Evolutionary conservation across 2,888 invertebrate species (phyloP).

Genomic region (Tetropium fuscum): DNA sequence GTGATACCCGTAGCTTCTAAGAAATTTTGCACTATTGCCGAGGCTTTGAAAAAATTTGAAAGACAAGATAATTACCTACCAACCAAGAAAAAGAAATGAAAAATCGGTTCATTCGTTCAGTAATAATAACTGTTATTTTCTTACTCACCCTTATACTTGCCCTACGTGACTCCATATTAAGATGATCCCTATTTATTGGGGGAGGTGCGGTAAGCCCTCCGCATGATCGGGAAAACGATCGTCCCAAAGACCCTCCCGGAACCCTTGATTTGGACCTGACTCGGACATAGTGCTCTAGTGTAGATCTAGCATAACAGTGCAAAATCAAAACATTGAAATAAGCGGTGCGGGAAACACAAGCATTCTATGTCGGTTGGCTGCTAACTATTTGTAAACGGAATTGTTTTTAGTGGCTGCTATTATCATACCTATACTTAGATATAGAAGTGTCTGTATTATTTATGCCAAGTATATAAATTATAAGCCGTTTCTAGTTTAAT

Average conservation of each 20-base stretch:
- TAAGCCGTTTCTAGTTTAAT: too few relatives aligned
- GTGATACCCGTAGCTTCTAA: too few relatives aligned
- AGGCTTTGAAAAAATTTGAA: too few relatives aligned
- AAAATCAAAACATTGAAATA: slow-evolving; percentile 60
- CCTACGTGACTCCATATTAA: slow-evolving; percentile 63
- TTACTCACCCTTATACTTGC: slow-evolving; percentile 48
- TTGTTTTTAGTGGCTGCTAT: too few relatives aligned
- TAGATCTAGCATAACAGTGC: slow-evolving; percentile 65
- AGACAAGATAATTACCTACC: too few relatives aligned
- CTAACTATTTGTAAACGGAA: slow-evolving; percentile 7
- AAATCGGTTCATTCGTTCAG: too few relatives aligned
- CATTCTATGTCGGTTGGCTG: slow-evolving; percentile 59
- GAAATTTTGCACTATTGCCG: too few relatives aligned
- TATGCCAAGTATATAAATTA: too few relatives aligned
- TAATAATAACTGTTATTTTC: too few relatives aligned
- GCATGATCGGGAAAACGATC: slow-evolving; percentile 75
- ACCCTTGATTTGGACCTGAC: slow-evolving; percentile 74
- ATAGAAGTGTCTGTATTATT: too few relatives aligned
- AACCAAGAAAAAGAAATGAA: too few relatives aligned
- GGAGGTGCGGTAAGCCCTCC: slow-evolving; percentile 67
- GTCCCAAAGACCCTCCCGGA: slow-evolving; percentile 74
- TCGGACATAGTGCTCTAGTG: slow-evolving; percentile 69
- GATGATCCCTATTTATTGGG: slow-evolving; percentile 63
- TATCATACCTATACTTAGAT: too few relatives aligned
- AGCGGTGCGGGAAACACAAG: slow-evolving; percentile 61